These are phyloP conservation scores for Tetramorium simillimum DNA, from an alignment of 1,140 invertebrate genomes.

Conservation along the genomic window DNA sequence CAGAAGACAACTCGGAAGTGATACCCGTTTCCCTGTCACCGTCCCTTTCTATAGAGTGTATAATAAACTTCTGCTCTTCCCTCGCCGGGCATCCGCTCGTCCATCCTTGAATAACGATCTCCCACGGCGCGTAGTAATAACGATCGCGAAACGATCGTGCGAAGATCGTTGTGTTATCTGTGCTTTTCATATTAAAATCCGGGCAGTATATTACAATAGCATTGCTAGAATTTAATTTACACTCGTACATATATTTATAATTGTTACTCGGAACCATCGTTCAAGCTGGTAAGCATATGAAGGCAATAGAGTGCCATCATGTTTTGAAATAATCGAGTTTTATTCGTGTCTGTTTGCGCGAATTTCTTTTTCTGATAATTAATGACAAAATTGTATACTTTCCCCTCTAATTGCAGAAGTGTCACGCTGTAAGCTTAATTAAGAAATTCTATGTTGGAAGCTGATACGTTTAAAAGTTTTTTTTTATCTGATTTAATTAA, in stretches of 20 bases:
- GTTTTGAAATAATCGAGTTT: neutral
- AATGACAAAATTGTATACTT: neutral
- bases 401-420: neutral
- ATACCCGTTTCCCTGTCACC: constrained; percentile 61
- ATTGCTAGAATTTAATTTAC: constrained; percentile 29
- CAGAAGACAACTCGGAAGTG: constrained; percentile 68
- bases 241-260: constrained; percentile 6
- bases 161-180: constrained; percentile 52
- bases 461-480: neutral
- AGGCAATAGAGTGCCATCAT: neutral
- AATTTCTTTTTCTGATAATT: neutral
- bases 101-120: constrained; percentile 62
- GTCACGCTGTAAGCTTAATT: neutral
- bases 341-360: neutral
- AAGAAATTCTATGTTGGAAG: neutral
- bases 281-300: neutral
- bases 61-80: constrained; percentile 48
- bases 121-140: constrained; percentile 54
- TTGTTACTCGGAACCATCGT: neutral
- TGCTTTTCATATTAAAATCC: constrained; percentile 47
- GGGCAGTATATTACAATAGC: neutral
- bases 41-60: constrained; percentile 51
- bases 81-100: constrained; percentile 37
- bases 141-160: constrained; percentile 48
- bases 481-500: neutral